Base-by-base conservation (phyloP, 1,140 invertebrate genomes). In the Zaprionus vittiger region DNA sequence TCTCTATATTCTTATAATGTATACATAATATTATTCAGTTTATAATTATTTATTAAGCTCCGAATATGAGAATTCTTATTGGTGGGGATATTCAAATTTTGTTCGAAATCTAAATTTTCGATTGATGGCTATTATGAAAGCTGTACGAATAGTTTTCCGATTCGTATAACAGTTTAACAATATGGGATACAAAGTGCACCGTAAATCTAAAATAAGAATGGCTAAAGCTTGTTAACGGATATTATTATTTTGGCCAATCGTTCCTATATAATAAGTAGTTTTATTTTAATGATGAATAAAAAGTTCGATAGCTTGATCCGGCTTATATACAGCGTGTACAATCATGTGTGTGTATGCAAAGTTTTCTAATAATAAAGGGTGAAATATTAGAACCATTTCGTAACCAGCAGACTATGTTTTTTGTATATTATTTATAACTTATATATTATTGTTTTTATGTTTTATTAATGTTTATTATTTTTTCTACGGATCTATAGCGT, bases 61-160 rank as follows among this genome's bases (percentile, higher is more conserved):
- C 9, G 31, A 7, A 34, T 34, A 34, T 34, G 9, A 34, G 31
- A 34, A 34, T 34, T 34, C 9, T 0, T 34, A 89, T 89, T 87
- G 84, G 81, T 85, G 71, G 31, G 9, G 31, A 34, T 3, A 11
- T 34, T 34, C 31, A 34, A 34, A 9, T 34, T 11, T 34, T 34
- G 3, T 34, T 34, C 2, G 31, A 34, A 34, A 9, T 34, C 31
- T 11, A 3, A 68, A 63, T 76, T 73, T 77, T 84, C 52, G 76
- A 70, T 81, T 81, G 82, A 67, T 87, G 83, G 80, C 78, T 81
- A n/a, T 41, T 41, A 5, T 41, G 15, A n/a, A n/a, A 41, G 38
- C 15, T 41, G 6, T n/a, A n/a, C 15, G 5, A 34, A 34, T 34
- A 34, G 31, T 11, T 9, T 34, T 34, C 31, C 31, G 31, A 34